Base-by-base conservation (phyloP, 2,888 invertebrate species). In the Rotaria socialis region DNA sequence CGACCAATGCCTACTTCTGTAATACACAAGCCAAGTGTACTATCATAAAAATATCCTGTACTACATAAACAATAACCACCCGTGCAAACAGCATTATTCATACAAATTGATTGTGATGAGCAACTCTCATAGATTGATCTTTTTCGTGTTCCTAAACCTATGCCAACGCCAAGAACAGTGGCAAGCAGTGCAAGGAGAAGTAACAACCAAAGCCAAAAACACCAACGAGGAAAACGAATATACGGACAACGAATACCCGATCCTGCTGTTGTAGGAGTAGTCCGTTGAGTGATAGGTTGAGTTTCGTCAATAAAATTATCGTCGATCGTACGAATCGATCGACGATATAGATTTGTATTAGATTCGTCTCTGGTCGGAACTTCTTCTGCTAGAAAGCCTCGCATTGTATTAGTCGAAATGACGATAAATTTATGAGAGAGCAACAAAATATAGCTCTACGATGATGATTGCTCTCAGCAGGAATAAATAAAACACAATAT, bases 61-160 rank as follows among this genome's bases (percentile, higher is more conserved):
- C n/a, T 80, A 47, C 47, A 43, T 24, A 43, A 3, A 47, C 80
- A 80, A 43, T 47, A 80, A 80, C 47, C 80, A 47, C 35, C 10
- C 3, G 43, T 80, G 5, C 80, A 80, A 80, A 47, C 43, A n/a
- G 47, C 24, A 43, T 41, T 80, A 47, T 47, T 16, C 80, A 80
- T 24, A 47, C 80, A 47, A 80, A 80, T 2, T 24, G 24, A 80
- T 47, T 80, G 22, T 35, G 24, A 43, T 47, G 24, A 10, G 47
- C 80, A 80, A 80, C 80, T 80, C 47, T 47, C 47, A 47, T 47
- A 80, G 24, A 80, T 43, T 47, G 80, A 80, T 47, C n/a, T 43
- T 24, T 47, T 24, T 47, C 24, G 47, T 47, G 11, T 0, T n/a
- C 16, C 24, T 47, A 11, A 47, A 11, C 67, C 67, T 8, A 80